Conservation (phyloP, 37 sponge, comb jelly and placozoan species). For the Diacarnus erythraeanus region DNA sequence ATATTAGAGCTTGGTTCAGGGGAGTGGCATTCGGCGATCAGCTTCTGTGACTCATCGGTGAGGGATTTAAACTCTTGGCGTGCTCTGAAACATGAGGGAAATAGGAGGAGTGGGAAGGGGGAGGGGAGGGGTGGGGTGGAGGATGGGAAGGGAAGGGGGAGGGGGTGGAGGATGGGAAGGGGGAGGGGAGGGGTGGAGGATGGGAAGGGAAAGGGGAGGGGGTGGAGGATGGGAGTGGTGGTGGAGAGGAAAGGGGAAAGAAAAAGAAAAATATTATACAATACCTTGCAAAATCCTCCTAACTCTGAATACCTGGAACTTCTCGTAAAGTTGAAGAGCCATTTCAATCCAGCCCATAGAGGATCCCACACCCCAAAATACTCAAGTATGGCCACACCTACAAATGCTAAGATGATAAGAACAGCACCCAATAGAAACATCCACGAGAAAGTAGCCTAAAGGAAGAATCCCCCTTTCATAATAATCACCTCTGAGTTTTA, state of each 20-base stretch:
- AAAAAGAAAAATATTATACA: too few species aligned
- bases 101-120: too few species aligned
- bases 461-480: neutral
- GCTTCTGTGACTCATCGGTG: too few species aligned
- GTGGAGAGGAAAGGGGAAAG: too few species aligned
- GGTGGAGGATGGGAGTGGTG: too few species aligned
- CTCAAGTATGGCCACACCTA: slow-evolving; percentile 68
- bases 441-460: slow-evolving; percentile 53
- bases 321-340: neutral
- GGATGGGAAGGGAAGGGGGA: neutral
- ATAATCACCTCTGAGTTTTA: neutral
- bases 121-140: too few species aligned
- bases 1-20: too few species aligned
- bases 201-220: neutral
- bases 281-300: too few species aligned
- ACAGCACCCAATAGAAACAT: slow-evolving; percentile 63
- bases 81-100: too few species aligned
- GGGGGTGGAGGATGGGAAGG: neutral
- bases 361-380: slow-evolving; percentile 78
- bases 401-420: slow-evolving; percentile 52
- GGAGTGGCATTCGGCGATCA: too few species aligned
- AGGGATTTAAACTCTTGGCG: too few species aligned
- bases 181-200: neutral
- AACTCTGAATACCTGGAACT: neutral
- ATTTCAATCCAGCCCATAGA: slow-evolving; percentile 50